Base-by-base conservation (phyloP, 2,113 vertebrate species). In the Thalassarche chlororhynchos region DNA sequence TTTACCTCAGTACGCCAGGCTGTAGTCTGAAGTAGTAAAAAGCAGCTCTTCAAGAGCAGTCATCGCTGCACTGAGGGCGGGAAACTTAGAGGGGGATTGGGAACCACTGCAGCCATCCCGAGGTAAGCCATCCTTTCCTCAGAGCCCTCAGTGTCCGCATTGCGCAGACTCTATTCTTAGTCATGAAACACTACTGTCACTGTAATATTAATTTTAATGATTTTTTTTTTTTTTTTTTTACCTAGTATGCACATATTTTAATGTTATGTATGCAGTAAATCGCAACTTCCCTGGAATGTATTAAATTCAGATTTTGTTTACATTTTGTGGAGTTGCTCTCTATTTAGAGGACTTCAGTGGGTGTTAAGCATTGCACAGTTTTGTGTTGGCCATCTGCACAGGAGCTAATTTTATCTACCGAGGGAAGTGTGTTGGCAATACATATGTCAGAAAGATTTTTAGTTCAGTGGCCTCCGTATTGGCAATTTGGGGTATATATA, bases 131-230 rank as follows among this genome's bases (percentile, higher is more conserved):
- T 16, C 54, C 51, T 36, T 14, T 17, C 31, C 71, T 49, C 36
- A 5, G 61, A 42, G 54, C 54, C 42, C 64, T 40, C 2, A 0
- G 19, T 3, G 8, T 12, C 64, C 5, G 0, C 2, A 0, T 1
- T 12, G 46, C 6, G 51, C 8, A 21, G n/a, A 2, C 17, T 44
- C 28, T 12, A 0, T 18, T 46, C 42, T 32, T 23, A 7, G 44
- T 20, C 60, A 8, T 21, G 65, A 44, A 36, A 52, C 21, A 8
- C 36, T 65, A 23, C 64, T 44, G 28, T 24, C 44, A 13, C 49
- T 54, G 44, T 6, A 25, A 32, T 16, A 31, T 4, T 70, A 5
- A 13, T 66, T 47, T 24, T 9, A 38, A 46, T 38, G 10, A 18
- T 9, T 46, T 18, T 9, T 38, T 14, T 21, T n/a, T 55, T 62